A percentile compares a stretch with the other conserved stretches of the same genome.
These are phyloP conservation scores for Corvus moneduloides DNA, from an alignment of 2,113 vertebrate species.

Conservation along the genomic window DNA sequence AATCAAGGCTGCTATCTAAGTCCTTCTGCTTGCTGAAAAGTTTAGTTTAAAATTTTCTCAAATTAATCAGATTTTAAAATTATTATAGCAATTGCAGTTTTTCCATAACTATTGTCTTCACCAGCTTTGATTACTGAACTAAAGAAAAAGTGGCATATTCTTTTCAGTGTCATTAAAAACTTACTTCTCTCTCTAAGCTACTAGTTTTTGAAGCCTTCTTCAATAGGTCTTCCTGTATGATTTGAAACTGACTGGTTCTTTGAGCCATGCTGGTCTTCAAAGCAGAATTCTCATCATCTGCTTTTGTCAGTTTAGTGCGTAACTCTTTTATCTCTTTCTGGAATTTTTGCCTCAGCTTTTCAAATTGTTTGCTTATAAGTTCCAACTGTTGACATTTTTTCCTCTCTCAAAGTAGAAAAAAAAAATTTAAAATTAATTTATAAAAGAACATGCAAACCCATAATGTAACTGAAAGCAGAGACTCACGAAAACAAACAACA, in stretches of 20 bases:
- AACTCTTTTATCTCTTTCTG: constrained; percentile 75
- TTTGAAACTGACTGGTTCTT: constrained; percentile 86
- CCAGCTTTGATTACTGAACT: neutral
- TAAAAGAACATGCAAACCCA: neutral
- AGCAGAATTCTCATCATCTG: constrained; percentile 83
- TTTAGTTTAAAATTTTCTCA: neutral
- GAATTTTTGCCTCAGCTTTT: constrained; percentile 80
- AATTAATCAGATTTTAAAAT: neutral
- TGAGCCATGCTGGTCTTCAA: constrained; percentile 88
- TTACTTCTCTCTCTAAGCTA: constrained; percentile 84
- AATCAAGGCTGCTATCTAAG: neutral
- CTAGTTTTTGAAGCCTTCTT: constrained; percentile 82
- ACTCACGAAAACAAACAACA: neutral
- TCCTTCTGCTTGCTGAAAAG: neutral
- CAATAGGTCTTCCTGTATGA: constrained; percentile 87
- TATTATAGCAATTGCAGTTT: neutral
- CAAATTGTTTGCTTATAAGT: constrained; percentile 73
- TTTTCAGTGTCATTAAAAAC: constrained; percentile 22
- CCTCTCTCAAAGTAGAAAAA: constrained; percentile 68
- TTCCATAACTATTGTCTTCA: neutral
- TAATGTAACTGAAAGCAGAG: neutral
- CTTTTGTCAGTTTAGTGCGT: constrained; percentile 76
- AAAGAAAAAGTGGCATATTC: neutral
- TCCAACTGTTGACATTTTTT: constrained; percentile 77
- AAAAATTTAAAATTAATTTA: neutral